Conservation (phyloP, 2,113 vertebrate genomes). For the Protobothrops flavoviridis region DNA sequence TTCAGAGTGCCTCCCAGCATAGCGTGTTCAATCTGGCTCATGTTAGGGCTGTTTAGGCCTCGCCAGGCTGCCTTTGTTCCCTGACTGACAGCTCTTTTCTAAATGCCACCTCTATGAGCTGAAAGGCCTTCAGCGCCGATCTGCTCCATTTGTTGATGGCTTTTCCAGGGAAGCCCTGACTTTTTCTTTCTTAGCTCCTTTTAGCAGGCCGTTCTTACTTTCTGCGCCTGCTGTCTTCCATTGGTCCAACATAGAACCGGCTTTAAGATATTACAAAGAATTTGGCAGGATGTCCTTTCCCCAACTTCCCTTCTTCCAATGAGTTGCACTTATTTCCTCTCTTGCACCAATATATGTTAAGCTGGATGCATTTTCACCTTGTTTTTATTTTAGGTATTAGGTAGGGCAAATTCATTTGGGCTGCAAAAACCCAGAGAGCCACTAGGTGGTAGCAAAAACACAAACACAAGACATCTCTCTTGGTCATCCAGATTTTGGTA, state of each 20-base stretch:
- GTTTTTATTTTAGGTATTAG: background rate
- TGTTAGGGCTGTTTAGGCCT: conserved; percentile 21
- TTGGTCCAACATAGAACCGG: background rate
- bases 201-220: background rate
- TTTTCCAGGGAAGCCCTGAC: conserved; percentile 59
- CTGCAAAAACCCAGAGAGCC: background rate
- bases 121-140: conserved; percentile 43
- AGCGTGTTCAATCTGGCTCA: background rate
- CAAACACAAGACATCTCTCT: background rate
- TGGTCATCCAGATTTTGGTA: background rate
- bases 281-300: background rate
- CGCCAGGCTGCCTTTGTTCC: conserved; percentile 42
- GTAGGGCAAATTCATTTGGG: background rate
- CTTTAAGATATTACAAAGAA: background rate
- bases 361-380: background rate
- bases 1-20: background rate
- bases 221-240: background rate
- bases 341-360: background rate
- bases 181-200: background rate
- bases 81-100: conserved; percentile 45
- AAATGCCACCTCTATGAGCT: conserved; percentile 35
- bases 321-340: background rate
- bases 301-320: background rate
- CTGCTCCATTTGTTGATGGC: conserved; percentile 55
- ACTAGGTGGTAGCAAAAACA: background rate